Percentiles rank a stretch among this genome's conserved stretches.
Evolutionary conservation across 23 tunicate species (phyloP).

Genomic region (Halocynthia aurantium): DNA sequence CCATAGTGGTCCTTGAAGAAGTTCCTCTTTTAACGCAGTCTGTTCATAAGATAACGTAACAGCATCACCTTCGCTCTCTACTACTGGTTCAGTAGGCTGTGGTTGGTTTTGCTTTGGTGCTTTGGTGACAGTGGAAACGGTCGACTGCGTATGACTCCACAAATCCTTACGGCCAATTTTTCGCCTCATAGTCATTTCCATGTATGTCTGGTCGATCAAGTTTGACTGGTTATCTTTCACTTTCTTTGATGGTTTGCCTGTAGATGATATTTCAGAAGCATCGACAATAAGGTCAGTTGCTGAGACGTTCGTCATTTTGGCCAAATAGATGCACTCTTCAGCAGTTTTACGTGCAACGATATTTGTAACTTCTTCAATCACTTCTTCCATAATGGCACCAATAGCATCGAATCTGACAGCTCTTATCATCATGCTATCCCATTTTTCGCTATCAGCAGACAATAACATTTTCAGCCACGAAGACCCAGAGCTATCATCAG

Average conservation of each 20-base stretch:
- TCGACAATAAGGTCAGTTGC: constrained; percentile 38
- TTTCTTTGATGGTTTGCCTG: constrained; percentile 7
- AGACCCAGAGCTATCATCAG: constrained; percentile 8
- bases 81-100: constrained; percentile 12
- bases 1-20: constrained; percentile 21
- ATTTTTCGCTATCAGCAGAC: constrained; percentile 30
- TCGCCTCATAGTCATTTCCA: constrained; percentile 24
- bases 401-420: constrained; percentile 10
- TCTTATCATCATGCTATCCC: constrained; percentile 20
- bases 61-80: constrained; percentile 39
- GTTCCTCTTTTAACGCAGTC: constrained; percentile 26
- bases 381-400: constrained; percentile 22
- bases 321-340: constrained; percentile 31
- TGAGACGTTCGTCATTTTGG: constrained; percentile 24
- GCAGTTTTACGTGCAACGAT: constrained; percentile 11
- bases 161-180: constrained; percentile 11
- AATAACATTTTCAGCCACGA: constrained; percentile 22
- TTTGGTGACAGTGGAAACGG: not conserved
- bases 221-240: constrained; percentile 10
- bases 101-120: constrained; percentile 15
- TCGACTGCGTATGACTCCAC: constrained; percentile 55
- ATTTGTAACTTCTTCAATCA: constrained; percentile 19
- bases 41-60: constrained; percentile 40
- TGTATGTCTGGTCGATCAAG: constrained; percentile 34
- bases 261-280: constrained; percentile 8